phyloP scores from a whole-genome alignment of 2,797 vertebrate species.

The Lindbergichthys nudifrons region DNA sequence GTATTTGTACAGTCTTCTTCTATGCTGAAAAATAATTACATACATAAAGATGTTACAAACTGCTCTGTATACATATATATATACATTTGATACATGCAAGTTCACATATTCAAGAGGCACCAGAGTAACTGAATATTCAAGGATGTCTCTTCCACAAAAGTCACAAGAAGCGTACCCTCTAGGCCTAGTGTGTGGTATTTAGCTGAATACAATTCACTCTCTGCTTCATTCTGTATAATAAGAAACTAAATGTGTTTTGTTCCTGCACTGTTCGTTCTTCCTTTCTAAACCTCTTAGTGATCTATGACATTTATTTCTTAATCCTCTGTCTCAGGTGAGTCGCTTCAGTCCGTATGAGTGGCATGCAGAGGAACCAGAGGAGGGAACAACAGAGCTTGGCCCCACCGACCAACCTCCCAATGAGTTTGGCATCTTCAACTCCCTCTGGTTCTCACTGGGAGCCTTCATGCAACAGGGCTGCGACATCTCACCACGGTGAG shows the following conservation, averaged over 20 bases:
- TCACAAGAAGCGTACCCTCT: not conserved
- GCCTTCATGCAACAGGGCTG: slow-evolving; percentile 99
- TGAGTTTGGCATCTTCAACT: slow-evolving; percentile 99
- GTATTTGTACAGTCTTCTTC: not conserved
- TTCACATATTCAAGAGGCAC: slow-evolving; percentile 1
- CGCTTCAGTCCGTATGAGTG: slow-evolving; percentile 99
- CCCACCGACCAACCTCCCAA: slow-evolving; percentile 98
- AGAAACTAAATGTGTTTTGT: not conserved
- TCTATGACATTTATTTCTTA: not conserved
- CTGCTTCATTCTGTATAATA: not conserved
- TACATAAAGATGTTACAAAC: slow-evolving; percentile 9
- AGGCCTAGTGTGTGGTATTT: not conserved
- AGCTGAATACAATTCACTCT: not conserved
- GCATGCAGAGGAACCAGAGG: slow-evolving; percentile 98
- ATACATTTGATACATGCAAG: not conserved
- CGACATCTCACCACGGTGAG: slow-evolving; percentile 98
- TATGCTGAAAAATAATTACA: not conserved
- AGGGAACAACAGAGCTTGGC: slow-evolving; percentile 90
- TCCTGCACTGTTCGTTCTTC: not conserved
- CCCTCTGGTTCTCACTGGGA: slow-evolving; percentile 98
- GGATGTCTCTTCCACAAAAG: not conserved
- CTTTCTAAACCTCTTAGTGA: not conserved
- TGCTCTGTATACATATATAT: not conserved
- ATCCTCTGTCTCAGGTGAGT: slow-evolving; percentile 80
- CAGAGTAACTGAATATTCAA: slow-evolving; percentile 22